phyloP scores from a whole-genome alignment of 2,113 vertebrate species.

The Hydrolagus affinis region DNA sequence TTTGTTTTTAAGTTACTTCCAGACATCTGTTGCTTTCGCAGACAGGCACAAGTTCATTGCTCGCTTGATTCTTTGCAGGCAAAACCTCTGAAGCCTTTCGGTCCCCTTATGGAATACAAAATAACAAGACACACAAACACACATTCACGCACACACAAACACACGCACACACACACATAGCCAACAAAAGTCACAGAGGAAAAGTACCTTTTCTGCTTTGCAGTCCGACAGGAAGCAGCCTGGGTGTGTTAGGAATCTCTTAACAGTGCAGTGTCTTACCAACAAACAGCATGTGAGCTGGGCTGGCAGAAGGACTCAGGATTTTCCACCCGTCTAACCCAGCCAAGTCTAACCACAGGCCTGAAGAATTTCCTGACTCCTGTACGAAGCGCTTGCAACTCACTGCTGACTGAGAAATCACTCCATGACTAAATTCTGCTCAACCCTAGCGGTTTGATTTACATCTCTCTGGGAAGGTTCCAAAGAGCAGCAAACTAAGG shows the following conservation, averaged over 20 bases:
- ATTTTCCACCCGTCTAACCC: neutral
- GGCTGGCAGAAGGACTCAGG: neutral
- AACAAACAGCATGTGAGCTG: constrained; percentile 17
- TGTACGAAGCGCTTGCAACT: no score
- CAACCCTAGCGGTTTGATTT: constrained; percentile 4
- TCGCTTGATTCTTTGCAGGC: neutral
- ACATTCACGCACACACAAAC: neutral
- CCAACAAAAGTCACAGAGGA: neutral
- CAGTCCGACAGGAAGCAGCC: neutral
- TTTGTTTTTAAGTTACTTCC: neutral
- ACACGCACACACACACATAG: neutral
- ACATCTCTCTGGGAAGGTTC: neutral
- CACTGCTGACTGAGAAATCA: constrained; percentile 24
- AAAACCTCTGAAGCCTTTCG: no score
- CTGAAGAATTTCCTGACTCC: constrained; percentile 14
- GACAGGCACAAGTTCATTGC: neutral
- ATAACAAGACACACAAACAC: no score
- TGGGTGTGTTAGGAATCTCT: constrained; percentile 24
- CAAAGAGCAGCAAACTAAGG: neutral
- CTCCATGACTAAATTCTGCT: constrained; percentile 17
- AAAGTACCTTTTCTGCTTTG: neutral
- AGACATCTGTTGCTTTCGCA: constrained; percentile 23
- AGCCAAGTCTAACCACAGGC: constrained; percentile 25
- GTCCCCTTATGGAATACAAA: no score
- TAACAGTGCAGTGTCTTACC: constrained; percentile 14